A percentile compares a stretch with the other conserved stretches of the same genome.
Conservation (phyloP, 2,113 vertebrate species). For the Clarias macrocephalus region DNA sequence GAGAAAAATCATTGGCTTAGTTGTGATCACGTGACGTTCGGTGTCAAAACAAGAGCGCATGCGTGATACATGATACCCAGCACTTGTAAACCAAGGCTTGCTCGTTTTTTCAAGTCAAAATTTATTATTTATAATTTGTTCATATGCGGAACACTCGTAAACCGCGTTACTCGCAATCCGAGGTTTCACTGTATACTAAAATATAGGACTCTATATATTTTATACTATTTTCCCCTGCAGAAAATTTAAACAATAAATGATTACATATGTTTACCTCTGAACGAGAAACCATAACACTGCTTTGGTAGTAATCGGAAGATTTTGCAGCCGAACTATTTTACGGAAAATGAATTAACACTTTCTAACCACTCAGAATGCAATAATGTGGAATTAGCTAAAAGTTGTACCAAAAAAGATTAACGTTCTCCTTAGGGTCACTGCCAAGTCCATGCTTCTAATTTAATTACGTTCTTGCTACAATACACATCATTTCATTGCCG, state of each 20-base stretch:
- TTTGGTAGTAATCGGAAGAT: neutral
- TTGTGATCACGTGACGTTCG: too few species aligned
- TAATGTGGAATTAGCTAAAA: neutral
- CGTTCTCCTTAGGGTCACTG: neutral
- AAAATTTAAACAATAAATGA: neutral
- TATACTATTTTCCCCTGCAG: neutral
- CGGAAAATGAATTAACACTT: neutral
- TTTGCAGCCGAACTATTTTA: neutral
- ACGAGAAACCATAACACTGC: neutral
- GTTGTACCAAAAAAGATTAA: neutral
- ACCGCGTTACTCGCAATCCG: too few species aligned
- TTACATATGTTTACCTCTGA: neutral
- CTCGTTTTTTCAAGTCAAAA: too few species aligned
- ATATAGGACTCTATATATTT: too few species aligned
- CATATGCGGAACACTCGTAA: too few species aligned
- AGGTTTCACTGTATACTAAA: too few species aligned
- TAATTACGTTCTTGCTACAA: neutral
- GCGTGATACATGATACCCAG: too few species aligned
- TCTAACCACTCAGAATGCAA: neutral
- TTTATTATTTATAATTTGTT: too few species aligned
- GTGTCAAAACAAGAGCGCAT: too few species aligned
- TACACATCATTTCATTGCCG: neutral
- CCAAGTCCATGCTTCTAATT: neutral
- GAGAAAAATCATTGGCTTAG: too few species aligned
- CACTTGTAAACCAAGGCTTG: too few species aligned